Percentiles rank a stretch among this genome's conserved stretches.
phyloP scores from a whole-genome alignment of 1,140 invertebrate genomes.

The Nebria ingens region DNA sequence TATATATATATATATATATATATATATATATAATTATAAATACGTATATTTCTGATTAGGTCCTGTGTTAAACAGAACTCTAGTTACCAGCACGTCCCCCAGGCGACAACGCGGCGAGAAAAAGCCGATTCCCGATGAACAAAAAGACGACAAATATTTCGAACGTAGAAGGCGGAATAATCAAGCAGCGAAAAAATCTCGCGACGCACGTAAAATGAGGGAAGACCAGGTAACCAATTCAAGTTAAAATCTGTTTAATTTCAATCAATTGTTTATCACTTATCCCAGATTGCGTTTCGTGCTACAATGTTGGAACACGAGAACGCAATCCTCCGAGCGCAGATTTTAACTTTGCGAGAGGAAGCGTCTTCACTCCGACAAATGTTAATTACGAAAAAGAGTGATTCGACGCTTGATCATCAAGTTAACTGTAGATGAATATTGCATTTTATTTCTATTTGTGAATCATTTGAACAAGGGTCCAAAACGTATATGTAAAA shows the following conservation, averaged over 20 bases:
- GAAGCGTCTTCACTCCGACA: conserved; percentile 62
- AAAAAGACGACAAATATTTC: conserved; percentile 84
- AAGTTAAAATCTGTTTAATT: conserved; percentile 13
- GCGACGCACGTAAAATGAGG: conserved; percentile 71
- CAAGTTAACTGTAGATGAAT: not conserved
- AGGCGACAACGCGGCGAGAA: conserved; percentile 68
- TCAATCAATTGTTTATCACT: too few relatives aligned
- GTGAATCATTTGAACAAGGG: not conserved
- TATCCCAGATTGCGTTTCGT: conserved; percentile 61
- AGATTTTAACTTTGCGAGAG: conserved; percentile 67
- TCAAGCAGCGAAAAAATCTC: conserved; percentile 80
- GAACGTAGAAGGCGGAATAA: conserved; percentile 80
- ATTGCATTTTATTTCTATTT: not conserved
- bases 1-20: not conserved
- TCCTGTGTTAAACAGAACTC: conserved; percentile 14
- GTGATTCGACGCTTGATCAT: conserved; percentile 7
- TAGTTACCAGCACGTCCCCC: not conserved
- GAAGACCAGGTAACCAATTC: conserved; percentile 74
- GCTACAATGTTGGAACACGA: conserved; percentile 75
- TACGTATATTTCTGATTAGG: conserved; percentile 10
- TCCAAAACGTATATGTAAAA: too few relatives aligned
- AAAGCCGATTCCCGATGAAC: conserved; percentile 72
- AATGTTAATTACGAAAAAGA: conserved; percentile 39
- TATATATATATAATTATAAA: conserved; percentile 9
- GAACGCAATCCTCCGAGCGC: conserved; percentile 70